Base-by-base conservation (phyloP, 1,140 invertebrate species). In the Phymorhynchus buccinoides region DNA sequence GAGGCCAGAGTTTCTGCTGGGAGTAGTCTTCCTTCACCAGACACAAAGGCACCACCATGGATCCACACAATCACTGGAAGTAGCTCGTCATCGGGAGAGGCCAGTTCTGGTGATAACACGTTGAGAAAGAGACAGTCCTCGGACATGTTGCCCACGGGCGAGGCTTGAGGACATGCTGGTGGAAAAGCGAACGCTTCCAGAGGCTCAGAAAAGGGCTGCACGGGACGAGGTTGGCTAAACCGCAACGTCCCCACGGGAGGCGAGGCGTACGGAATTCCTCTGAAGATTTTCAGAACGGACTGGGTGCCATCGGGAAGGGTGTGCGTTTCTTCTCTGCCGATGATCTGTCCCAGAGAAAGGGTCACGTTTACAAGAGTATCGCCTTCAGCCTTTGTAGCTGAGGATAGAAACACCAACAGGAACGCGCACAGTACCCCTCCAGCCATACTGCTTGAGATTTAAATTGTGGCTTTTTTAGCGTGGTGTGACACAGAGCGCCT, bases 1-100 rank as follows among this genome's bases (percentile, higher is more conserved):
- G 96, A 96, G 0, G 97, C 92, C 0, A 97, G 91, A 87, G 95
- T 95, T 87, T 96, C 95, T 0, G 93, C 94, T 37, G 90, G 88
- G 56, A 91, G 93, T 92, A 90, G 94, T 89, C 80, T 93, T 83
- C 86, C 94, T 88, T 86, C 93, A 88, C 86, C 93, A 85, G 87
- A 92, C 41, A 90, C 90, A 83, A 94, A 94, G 39, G 92, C 93
- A 0, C 93, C 94, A 9, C 94, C 94, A 85, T 94, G 94, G 41
- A 94, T 90, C 86, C 91, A 94, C 41, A 94, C 89, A 84, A 94
- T 88, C 9, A 93, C 91, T 0, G 93, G 89, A 62, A 92, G 79
- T 48, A 30, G 16, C n/a, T 44, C 73, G n/a, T 73, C 4, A 35
- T 12, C 30, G 4, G 68, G 3, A 32, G 30, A 35, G 3, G 35